Evolutionary conservation across 2,113 vertebrate species (phyloP).

Genomic region (Tragelaphus strepsiceros): DNA sequence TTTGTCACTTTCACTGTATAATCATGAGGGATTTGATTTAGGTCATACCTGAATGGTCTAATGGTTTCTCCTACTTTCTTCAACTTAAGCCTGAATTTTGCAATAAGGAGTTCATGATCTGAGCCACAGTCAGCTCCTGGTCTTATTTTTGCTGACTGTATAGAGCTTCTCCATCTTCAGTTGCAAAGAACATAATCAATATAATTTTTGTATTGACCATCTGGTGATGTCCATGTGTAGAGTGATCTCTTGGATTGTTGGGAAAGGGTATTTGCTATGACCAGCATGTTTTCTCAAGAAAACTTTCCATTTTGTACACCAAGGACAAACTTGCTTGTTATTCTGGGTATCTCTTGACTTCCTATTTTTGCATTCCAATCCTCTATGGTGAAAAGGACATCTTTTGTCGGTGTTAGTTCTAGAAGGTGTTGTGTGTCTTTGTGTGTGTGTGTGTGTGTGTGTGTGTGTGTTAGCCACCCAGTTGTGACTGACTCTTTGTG

Average conservation of each 20-base stretch:
- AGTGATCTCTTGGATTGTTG: background rate
- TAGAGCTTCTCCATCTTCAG: background rate
- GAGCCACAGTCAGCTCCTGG: background rate
- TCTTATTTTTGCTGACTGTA: background rate
- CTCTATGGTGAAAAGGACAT: background rate
- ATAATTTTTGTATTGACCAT: background rate
- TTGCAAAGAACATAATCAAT: background rate
- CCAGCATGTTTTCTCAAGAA: background rate
- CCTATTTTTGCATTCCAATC: background rate
- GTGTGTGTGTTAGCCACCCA: background rate
- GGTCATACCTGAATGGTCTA: background rate
- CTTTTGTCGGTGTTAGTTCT: background rate
- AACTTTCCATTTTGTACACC: background rate
- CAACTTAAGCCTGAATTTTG: background rate
- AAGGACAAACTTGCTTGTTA: background rate
- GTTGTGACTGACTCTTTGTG: background rate
- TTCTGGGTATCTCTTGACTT: background rate
- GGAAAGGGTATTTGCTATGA: background rate
- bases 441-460: background rate
- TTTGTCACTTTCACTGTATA: background rate
- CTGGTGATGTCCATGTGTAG: background rate
- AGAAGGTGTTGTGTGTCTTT: background rate
- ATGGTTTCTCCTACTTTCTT: background rate
- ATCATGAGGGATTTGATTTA: background rate
- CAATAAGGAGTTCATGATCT: background rate